Percentiles rank a stretch among this genome's conserved stretches.
phyloP scores from a whole-genome alignment of 2,888 invertebrate species.

The Magallana nippona region DNA sequence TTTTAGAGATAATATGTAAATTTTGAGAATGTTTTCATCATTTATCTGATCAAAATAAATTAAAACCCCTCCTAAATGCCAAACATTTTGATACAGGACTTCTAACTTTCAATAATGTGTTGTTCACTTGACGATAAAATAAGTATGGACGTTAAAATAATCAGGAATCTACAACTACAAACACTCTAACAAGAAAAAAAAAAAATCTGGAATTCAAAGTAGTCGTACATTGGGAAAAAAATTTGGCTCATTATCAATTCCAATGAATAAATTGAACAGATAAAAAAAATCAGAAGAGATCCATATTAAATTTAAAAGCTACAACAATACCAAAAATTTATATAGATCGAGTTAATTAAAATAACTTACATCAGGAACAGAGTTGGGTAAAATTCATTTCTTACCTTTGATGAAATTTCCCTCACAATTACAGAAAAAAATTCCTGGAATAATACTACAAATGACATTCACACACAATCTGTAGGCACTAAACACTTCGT shows the following conservation, averaged over 20 bases:
- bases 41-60: too few species aligned
- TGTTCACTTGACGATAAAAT: too few species aligned
- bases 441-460: neutral
- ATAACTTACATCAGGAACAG: too few species aligned
- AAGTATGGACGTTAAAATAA: too few species aligned
- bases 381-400: neutral
- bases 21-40: too few species aligned
- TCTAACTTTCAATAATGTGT: too few species aligned
- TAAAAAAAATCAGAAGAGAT: neutral
- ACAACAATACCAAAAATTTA: neutral
- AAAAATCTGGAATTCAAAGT: too few species aligned
- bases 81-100: too few species aligned
- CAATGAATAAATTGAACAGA: neutral
- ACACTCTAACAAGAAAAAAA: too few species aligned
- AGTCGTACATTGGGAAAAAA: neutral
- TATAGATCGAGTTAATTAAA: neutral
- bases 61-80: too few species aligned
- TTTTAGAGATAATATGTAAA: too few species aligned
- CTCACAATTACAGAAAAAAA: neutral
- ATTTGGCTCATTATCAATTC: constrained; percentile 16
- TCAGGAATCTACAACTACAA: too few species aligned
- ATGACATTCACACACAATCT: neutral
- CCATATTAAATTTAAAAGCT: neutral
- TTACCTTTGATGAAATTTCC: constrained; percentile 10
- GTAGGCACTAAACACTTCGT: neutral